Evolutionary conservation across 1,140 invertebrate genomes (phyloP).

Genomic region (Brachionus plicatilis): DNA sequence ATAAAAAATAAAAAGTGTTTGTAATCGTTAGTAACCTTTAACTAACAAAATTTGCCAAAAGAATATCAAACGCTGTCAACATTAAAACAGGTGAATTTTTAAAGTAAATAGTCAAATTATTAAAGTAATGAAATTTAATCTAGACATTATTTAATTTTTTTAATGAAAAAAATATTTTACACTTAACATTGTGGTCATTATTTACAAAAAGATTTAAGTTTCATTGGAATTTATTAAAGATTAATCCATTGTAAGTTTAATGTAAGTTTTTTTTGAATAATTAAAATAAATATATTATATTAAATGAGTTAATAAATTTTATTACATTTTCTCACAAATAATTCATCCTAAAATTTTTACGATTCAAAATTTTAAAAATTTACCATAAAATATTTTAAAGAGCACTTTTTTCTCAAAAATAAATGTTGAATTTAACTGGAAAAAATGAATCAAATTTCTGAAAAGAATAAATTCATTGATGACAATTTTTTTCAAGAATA

Average conservation of each 20-base stretch:
- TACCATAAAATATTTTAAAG: too few species aligned
- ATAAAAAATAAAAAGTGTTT: not conserved
- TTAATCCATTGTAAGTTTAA: not conserved
- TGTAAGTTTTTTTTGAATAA: too few species aligned
- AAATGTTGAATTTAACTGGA: too few species aligned
- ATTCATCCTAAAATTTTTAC: not conserved
- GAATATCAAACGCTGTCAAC: not conserved
- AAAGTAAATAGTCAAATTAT: not conserved
- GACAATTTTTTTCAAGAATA: too few species aligned
- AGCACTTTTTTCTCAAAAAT: too few species aligned
- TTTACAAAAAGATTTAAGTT: not conserved
- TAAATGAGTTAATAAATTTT: not conserved
- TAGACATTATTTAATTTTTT: not conserved
- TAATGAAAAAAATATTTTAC: not conserved
- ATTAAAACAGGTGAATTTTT: not conserved
- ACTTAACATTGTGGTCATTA: not conserved
- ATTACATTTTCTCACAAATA: not conserved
- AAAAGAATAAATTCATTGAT: too few species aligned
- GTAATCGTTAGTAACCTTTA: not conserved
- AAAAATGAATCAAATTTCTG: too few species aligned
- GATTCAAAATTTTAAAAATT: not conserved
- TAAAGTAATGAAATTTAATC: not conserved
- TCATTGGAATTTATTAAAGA: not conserved
- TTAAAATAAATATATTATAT: too few species aligned
- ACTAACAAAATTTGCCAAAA: not conserved